A percentile compares a stretch with the other conserved stretches of the same genome.
phyloP scores from a whole-genome alignment of 2,113 vertebrate species.

The Psittacus erithacus region DNA sequence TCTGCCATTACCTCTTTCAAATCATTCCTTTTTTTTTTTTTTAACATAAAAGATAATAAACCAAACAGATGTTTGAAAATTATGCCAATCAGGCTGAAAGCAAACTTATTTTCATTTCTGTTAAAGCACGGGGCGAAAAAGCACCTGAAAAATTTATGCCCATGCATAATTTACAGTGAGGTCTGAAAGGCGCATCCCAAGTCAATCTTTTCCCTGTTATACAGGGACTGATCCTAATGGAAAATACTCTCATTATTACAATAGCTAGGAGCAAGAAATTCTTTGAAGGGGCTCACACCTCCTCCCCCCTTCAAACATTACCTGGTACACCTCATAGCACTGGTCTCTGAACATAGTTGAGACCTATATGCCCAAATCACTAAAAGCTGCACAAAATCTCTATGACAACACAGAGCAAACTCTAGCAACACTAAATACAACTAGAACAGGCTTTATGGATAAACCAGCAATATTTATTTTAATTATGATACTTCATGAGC shows the following conservation, averaged over 20 bases:
- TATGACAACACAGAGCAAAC: not conserved
- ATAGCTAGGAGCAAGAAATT: not conserved
- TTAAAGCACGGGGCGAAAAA: not conserved
- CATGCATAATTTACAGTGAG: not conserved
- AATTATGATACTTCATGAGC: not conserved
- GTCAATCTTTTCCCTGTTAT: not conserved
- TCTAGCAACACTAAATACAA: not conserved
- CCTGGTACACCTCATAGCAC: not conserved
- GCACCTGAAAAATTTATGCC: not conserved
- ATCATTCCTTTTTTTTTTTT: not conserved
- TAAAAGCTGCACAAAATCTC: not conserved
- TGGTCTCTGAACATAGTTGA: not conserved
- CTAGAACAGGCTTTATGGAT: not conserved
- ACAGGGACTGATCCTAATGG: not conserved
- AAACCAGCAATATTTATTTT: not conserved
- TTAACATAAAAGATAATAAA: not conserved
- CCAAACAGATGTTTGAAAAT: not conserved
- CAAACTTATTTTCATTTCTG: not conserved
- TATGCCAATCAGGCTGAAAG: not conserved
- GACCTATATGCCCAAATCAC: not conserved
- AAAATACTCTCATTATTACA: not conserved
- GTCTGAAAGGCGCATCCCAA: not conserved
- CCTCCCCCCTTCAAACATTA: not conserved
- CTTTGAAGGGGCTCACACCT: not conserved
- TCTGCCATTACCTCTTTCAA: not conserved